These are phyloP conservation scores for Phasia obesa DNA, from an alignment of 2,888 invertebrate species.

Conservation along the genomic window DNA sequence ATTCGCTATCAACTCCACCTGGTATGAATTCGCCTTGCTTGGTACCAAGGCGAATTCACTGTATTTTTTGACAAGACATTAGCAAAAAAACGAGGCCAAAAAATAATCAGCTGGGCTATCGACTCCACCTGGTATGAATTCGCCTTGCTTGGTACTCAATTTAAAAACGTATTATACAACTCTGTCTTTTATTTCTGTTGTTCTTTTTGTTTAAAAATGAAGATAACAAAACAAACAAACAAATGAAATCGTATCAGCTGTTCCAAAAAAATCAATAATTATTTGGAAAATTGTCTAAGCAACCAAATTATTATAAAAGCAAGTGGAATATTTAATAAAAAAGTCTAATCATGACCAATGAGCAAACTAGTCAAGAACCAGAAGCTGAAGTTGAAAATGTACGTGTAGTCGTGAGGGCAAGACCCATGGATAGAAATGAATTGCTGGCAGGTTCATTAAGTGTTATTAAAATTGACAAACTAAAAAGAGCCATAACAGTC, in stretches of 20 bases:
- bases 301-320: conserved; percentile 3
- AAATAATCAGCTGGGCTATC: too few relatives aligned
- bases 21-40: too few relatives aligned
- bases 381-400: conserved; percentile 93
- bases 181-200: too few relatives aligned
- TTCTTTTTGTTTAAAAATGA: background rate
- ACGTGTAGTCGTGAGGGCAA: conserved; percentile 95
- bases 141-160: too few relatives aligned
- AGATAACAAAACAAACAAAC: background rate
- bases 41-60: too few relatives aligned
- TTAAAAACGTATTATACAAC: too few relatives aligned
- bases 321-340: background rate
- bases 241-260: background rate
- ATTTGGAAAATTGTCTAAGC: conserved; percentile 39
- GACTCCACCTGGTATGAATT: too few relatives aligned
- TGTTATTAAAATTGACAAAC: conserved; percentile 89
- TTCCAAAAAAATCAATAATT: background rate
- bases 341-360: conserved; percentile 58
- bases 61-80: too few relatives aligned
- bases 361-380: conserved; percentile 67
- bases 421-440: conserved; percentile 96
- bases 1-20: too few relatives aligned
- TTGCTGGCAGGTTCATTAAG: conserved; percentile 87
- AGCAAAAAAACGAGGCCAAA: too few relatives aligned
- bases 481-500: conserved; percentile 90